These are phyloP conservation scores for Marisa cornuarietis DNA, from an alignment of 1,140 invertebrate species.

Conservation along the genomic window DNA sequence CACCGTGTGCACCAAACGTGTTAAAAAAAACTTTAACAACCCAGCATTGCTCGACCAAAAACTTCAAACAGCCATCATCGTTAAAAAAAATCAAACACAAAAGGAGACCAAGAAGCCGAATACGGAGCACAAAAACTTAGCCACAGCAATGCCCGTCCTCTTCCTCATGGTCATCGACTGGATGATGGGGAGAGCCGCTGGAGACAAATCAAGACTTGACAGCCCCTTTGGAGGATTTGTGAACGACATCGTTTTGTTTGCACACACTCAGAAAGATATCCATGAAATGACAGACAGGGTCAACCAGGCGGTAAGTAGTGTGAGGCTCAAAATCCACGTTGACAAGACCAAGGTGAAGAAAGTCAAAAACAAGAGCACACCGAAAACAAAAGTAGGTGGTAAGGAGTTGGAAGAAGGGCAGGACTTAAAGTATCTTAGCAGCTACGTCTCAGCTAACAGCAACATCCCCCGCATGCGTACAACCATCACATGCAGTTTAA, in stretches of 20 bases:
- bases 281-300: slow-evolving; percentile 26
- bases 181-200: slow-evolving; percentile 26
- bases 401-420: background rate
- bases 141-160: slow-evolving; percentile 36
- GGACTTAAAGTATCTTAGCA: slow-evolving; percentile 1
- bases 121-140: too few relatives aligned
- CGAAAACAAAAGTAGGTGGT: background rate
- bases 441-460: slow-evolving; percentile 1
- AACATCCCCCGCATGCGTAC: background rate
- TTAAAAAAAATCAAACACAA: too few relatives aligned
- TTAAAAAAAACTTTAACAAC: too few relatives aligned
- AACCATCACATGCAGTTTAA: background rate
- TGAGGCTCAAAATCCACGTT: slow-evolving; percentile 20
- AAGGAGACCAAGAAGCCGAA: too few relatives aligned
- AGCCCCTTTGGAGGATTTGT: slow-evolving; percentile 10
- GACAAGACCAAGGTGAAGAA: slow-evolving; percentile 31
- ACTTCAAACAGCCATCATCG: too few relatives aligned
- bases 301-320: slow-evolving; percentile 1
- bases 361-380: slow-evolving; percentile 15
- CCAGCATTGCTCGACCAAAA: too few relatives aligned
- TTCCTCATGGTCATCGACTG: slow-evolving; percentile 40
- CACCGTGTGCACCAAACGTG: too few relatives aligned
- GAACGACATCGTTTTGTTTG: slow-evolving; percentile 20
- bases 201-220: slow-evolving; percentile 5
- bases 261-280: slow-evolving; percentile 28